Evolutionary conservation across 2,797 vertebrate species (phyloP), one percentile per base, ranked within the genome.

Genomic region (Margarornis squamiger): DNA sequence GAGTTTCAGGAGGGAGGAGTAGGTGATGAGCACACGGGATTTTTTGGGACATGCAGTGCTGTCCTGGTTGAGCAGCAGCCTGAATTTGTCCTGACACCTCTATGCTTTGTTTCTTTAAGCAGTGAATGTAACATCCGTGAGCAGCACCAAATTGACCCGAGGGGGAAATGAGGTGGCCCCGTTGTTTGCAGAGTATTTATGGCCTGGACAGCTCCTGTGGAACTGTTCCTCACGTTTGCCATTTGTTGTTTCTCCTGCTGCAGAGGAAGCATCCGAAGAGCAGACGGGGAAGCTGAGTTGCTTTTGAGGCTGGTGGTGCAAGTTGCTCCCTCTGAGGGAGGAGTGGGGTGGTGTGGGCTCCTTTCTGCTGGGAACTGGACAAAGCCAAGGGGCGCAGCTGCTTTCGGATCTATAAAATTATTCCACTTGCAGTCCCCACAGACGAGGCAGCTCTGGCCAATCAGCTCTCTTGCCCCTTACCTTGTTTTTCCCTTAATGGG

Each of bases 401-500:
- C 86, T 93, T 89, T 75, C 4, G 2, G 81, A 72, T 89, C 77
- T 83, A 39, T 95, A 85, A 92, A 97, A 96, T 96, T 94, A 96
- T 95, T 94, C 81, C 65, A 58, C 74, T 85, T 49, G 80, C 83
- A 91, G 3, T 96, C 92, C 92, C 95, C 61, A 36, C 20, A 82
- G 96, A 96, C 26, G 2, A 89, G 59, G 77, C 93, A 95, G 93
- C 92, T 85, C 93, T 85, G 94, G 38, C 94, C 95, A 96, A 95
- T 96, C 93, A 87, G 57, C 18, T 66, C 92, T 94, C 93, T 92
- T 96, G 90, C 84, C 94, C 96, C 96, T 96, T 89, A 51, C 94
- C 89, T 95, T 11, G 55, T 94, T 97, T 94, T 93, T 96, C 88
- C 90, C 94, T 96, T 97, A 96, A 95, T 95, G 92, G 92, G 94